Conservation (phyloP, 2,113 vertebrate genomes). For the Carlito syrichta region DNA sequence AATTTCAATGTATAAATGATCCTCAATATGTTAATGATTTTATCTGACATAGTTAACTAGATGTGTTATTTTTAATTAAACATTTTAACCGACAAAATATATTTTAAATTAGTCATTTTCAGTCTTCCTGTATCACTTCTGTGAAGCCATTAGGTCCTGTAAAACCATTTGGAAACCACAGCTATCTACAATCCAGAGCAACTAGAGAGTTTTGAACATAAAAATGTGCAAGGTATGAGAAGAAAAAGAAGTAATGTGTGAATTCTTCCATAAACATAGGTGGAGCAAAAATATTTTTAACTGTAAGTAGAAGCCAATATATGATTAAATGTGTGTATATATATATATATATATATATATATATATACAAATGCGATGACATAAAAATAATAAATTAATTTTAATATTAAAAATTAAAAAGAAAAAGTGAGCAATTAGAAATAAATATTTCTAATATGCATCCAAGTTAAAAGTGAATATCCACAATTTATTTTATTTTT, state of each 20-base stretch:
- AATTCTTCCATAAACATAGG: background rate
- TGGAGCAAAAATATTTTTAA: background rate
- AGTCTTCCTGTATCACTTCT: background rate
- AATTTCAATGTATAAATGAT: background rate
- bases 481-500: no score
- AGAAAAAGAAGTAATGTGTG: background rate
- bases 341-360: no score
- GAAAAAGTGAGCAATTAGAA: no score
- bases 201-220: background rate
- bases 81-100: background rate
- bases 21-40: background rate
- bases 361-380: no score
- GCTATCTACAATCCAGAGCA: background rate
- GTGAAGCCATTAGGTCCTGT: background rate
- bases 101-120: constrained; percentile 18
- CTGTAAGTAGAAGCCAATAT: background rate
- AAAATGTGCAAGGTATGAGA: background rate
- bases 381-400: no score
- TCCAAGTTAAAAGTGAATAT: no score
- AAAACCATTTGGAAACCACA: background rate
- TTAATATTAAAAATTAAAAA: no score
- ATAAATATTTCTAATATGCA: no score
- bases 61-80: constrained; percentile 8
- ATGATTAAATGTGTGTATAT: background rate
- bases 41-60: background rate